Evolutionary conservation across 2,888 invertebrate species (phyloP), one percentile per base, ranked within the genome.

Genomic region (Clepsis dumicolana): DNA sequence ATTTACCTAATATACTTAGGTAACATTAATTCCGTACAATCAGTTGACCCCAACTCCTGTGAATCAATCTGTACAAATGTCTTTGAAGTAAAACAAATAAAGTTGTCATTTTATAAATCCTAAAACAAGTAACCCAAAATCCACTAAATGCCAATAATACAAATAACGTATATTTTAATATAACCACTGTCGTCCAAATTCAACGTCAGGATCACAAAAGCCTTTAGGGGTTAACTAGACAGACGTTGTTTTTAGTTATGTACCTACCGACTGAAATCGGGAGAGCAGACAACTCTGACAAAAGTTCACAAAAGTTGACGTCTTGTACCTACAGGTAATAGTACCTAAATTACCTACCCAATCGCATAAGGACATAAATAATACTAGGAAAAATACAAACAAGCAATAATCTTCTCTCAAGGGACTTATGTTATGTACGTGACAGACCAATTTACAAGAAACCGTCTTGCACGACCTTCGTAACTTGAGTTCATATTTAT

Each of bases 401-500:
- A 59, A 25, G 54, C 27, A 52, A 52, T 52, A 52, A 52, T 52
- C 52, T 52, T n/a, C 25, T 52, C 52, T 52, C 52, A 24, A 44
- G 21, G 12, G 48, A 21, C 48, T 21, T 48, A 38, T 32, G 32
- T 32, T 32, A 38, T 44, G 48, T 21, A 12, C 63, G 64, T 64
- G 68, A 64, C 68, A 64, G 52, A 52, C 32, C 64, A 68, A 68
- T 68, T 68, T 64, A 59, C 63, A 41, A 53, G 59, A 41, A 64
- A 68, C 63, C 48, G 41, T 32, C 57, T 27, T 44, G 24, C 38
- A n/a, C 62, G 68, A 44, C 68, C 68, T 68, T 68, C 64, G 29
- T 25, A 48, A 59, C 24, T 24, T 16, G 32, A 12, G 35, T 44
- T 18, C 18, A 44, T 18, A 59, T 24, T 57, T 65, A 65, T 56